Evolutionary conservation across 1,140 invertebrate genomes (phyloP).

Genomic region (Zaprionus capensis): DNA sequence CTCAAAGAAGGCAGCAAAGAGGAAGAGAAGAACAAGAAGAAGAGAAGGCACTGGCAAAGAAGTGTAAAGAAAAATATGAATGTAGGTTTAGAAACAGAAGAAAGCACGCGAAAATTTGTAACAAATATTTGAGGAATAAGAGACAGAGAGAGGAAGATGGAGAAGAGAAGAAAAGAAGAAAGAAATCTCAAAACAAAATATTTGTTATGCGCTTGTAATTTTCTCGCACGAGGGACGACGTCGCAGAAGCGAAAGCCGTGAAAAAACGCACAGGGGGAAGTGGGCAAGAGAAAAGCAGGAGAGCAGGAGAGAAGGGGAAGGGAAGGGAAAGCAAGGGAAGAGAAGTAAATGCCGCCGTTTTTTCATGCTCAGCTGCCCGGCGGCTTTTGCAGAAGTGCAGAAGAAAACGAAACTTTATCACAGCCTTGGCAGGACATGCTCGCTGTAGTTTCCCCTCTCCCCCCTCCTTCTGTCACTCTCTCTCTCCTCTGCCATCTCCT

Average conservation of each 20-base stretch:
- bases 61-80: neutral
- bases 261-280: constrained; percentile 37
- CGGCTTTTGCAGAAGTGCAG: constrained; percentile 8
- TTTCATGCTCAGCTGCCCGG: constrained; percentile 51
- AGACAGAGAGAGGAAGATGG: neutral
- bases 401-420: constrained; percentile 70
- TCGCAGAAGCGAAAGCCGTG: constrained; percentile 60
- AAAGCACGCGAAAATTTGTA: constrained; percentile 44
- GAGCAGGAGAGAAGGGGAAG: neutral
- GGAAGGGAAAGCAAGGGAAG: neutral
- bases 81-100: constrained; percentile 4
- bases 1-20: constrained; percentile 18
- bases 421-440: constrained; percentile 68
- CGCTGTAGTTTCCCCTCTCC: constrained; percentile 13
- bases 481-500: neutral
- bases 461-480: neutral
- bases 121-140: constrained; percentile 11
- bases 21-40: neutral
- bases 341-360: constrained; percentile 37
- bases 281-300: constrained; percentile 28
- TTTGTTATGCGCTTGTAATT: constrained; percentile 81
- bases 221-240: constrained; percentile 52
- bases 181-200: constrained; percentile 78
- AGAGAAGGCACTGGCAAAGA: neutral
- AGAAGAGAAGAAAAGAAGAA: constrained; percentile 30